Conservation (phyloP, 1,140 invertebrate genomes). For the Brachionus sp. region DNA sequence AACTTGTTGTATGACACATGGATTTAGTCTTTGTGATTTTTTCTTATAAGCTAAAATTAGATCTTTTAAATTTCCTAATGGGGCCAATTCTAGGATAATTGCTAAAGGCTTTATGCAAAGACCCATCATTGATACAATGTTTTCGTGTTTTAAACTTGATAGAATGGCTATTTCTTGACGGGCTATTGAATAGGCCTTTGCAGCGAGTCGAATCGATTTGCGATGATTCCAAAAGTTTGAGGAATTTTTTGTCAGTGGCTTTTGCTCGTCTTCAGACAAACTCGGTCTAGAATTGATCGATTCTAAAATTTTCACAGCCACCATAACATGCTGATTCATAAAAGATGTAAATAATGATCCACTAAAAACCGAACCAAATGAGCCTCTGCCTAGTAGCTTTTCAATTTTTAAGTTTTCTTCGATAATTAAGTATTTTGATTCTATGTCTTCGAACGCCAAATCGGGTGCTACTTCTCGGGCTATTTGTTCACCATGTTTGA, state of each 20-base stretch:
- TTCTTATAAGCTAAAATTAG: not conserved
- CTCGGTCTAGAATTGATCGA: not conserved
- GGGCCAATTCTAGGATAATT: constrained; percentile 43
- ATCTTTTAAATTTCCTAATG: constrained; percentile 33
- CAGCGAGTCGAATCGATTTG: constrained; percentile 19
- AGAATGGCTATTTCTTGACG: constrained; percentile 45
- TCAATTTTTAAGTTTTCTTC: constrained; percentile 74
- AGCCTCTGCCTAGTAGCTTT: constrained; percentile 81
- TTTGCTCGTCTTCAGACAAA: not conserved
- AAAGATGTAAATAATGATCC: constrained; percentile 68
- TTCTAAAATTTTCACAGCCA: constrained; percentile 35
- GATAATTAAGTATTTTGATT: constrained; percentile 68
- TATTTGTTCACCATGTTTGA: constrained; percentile 13
- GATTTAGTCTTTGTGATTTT: not conserved
- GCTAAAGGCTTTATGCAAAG: constrained; percentile 26
- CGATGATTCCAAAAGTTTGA: constrained; percentile 7
- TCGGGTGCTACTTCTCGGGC: constrained; percentile 1
- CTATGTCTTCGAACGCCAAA: not conserved
- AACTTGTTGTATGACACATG: constrained; percentile 15
- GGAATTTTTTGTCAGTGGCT: not conserved
- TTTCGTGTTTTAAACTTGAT: constrained; percentile 4
- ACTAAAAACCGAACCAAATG: constrained; percentile 93
- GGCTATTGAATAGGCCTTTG: constrained; percentile 30
- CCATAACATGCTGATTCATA: constrained; percentile 45
- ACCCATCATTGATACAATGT: constrained; percentile 26